Percentiles rank a stretch among this genome's conserved stretches.
Evolutionary conservation across 2,113 vertebrate genomes (phyloP).

Genomic region (Cyphomyrus discorhynchus): DNA sequence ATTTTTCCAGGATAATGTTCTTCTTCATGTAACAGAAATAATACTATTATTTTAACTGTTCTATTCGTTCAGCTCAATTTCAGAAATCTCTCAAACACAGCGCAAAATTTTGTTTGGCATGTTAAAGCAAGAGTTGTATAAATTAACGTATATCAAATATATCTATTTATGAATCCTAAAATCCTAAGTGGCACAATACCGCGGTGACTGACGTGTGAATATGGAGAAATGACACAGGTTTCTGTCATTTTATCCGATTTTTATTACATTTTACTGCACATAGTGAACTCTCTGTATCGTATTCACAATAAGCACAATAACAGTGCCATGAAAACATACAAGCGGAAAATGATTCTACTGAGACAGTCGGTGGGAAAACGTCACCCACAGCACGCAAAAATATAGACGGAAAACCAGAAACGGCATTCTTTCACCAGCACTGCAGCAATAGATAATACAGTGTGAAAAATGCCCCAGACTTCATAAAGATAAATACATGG

Average conservation of each 20-base stretch:
- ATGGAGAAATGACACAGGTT: neutral
- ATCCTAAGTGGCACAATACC: neutral
- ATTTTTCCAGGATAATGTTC: neutral
- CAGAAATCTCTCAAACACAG: neutral
- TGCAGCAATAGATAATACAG: neutral
- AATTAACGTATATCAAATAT: neutral
- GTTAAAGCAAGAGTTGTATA: neutral
- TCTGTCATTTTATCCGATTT: constrained; percentile 30
- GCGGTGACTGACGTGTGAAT: neutral
- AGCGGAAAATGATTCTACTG: constrained; percentile 21
- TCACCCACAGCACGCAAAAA: constrained; percentile 18
- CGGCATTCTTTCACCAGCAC: neutral
- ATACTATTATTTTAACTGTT: neutral
- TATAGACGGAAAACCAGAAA: constrained; percentile 11
- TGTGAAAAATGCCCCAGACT: neutral
- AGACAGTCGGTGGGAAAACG: neutral
- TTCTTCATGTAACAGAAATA: neutral
- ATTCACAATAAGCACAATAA: constrained; percentile 40
- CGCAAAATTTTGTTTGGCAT: neutral
- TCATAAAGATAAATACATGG: constrained; percentile 17
- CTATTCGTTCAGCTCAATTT: neutral
- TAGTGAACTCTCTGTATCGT: constrained; percentile 47
- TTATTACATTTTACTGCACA: constrained; percentile 50
- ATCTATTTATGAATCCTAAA: neutral
- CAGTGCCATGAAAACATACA: constrained; percentile 38